phyloP scores from a whole-genome alignment of 2,113 vertebrate genomes.

The Trochalopteron elliotii region DNA sequence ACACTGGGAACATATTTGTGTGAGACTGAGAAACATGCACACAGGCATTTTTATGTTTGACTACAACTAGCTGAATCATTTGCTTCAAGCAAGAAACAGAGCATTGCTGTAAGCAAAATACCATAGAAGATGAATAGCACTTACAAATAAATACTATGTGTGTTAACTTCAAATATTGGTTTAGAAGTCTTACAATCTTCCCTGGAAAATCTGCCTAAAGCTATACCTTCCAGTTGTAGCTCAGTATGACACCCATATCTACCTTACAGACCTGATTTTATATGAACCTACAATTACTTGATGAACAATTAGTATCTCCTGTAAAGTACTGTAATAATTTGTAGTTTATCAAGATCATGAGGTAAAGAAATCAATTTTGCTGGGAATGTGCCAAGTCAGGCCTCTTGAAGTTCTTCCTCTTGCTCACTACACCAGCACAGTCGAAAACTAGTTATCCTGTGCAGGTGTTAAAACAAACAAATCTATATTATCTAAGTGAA shows the following conservation, averaged over 20 bases:
- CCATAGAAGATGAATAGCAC: neutral
- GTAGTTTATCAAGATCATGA: neutral
- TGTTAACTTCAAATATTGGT: neutral
- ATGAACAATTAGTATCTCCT: neutral
- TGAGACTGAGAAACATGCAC: neutral
- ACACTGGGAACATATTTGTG: neutral
- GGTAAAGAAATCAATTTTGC: neutral
- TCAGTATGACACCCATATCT: neutral
- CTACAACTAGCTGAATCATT: neutral
- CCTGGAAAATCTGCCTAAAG: neutral
- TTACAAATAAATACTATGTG: neutral
- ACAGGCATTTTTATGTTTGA: neutral
- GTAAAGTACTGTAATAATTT: neutral
- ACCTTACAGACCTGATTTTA: neutral
- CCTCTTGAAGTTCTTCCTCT: neutral
- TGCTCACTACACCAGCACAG: neutral
- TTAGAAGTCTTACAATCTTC: neutral
- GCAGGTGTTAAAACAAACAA: neutral
- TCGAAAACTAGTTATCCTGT: neutral
- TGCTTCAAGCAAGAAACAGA: neutral
- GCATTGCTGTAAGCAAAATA: neutral
- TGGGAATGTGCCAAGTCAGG: neutral
- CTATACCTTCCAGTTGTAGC: neutral
- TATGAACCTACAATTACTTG: neutral
- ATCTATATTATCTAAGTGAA: neutral